Conservation (phyloP, 2,113 vertebrate genomes). For the Falcunculus frontatus region DNA sequence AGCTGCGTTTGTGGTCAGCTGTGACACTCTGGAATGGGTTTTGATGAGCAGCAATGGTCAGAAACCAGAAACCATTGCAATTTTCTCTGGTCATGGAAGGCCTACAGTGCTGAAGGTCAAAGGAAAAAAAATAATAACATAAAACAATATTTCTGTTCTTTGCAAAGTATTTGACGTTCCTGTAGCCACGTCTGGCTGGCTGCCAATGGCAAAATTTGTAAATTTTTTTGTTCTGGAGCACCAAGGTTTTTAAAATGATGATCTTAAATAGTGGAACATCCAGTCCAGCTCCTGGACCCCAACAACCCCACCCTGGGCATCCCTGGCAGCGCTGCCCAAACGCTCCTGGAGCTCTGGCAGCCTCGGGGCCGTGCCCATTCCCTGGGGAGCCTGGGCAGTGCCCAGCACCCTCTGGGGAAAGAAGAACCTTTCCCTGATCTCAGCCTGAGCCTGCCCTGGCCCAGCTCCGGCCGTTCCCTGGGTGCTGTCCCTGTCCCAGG, state of each 20-base stretch:
- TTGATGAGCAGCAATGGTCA: neutral
- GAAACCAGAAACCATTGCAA: neutral
- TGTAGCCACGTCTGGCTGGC: neutral
- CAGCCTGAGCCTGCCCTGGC: neutral
- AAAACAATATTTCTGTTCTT: neutral
- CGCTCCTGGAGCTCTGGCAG: neutral
- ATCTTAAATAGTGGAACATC: neutral
- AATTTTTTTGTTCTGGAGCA: neutral
- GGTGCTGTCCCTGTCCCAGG: neutral
- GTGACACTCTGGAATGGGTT: neutral
- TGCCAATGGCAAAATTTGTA: neutral
- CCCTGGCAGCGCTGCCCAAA: neutral
- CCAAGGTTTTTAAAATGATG: neutral
- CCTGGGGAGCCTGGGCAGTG: neutral
- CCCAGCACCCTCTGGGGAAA: neutral
- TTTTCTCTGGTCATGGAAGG: neutral
- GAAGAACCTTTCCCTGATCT: neutral
- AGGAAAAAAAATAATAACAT: too few species aligned
- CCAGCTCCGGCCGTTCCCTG: neutral
- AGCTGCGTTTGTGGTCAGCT: neutral
- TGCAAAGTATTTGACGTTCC: neutral
- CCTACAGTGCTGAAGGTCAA: neutral
- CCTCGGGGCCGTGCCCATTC: neutral
- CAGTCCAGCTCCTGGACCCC: neutral
- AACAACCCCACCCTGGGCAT: accelerated